A percentile compares a stretch with the other conserved stretches of the same genome.
Evolutionary conservation across 2,113 vertebrate species (phyloP).

Genomic region (Thymallus thymallus): DNA sequence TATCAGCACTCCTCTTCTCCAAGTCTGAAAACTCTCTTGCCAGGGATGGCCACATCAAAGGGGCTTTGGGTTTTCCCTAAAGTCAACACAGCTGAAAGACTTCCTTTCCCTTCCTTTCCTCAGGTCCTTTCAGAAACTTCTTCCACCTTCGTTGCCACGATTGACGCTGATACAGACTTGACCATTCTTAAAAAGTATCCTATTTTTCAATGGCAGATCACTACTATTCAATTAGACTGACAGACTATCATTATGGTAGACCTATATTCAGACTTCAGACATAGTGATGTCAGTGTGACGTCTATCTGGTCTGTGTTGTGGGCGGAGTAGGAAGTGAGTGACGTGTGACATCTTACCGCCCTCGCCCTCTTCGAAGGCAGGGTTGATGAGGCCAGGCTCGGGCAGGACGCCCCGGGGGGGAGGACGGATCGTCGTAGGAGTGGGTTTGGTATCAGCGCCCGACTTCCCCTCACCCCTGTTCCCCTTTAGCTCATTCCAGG

Average conservation of each 20-base stretch:
- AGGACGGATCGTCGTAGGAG: slow-evolving; percentile 45
- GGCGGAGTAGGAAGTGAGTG: slow-evolving; percentile 8
- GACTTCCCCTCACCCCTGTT: slow-evolving; percentile 68
- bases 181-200: background rate
- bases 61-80: slow-evolving; percentile 34
- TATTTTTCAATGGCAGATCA: background rate
- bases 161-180: slow-evolving; percentile 4
- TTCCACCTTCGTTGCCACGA: slow-evolving; percentile 14
- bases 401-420: slow-evolving; percentile 51
- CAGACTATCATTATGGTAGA: no score
- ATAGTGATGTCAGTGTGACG: background rate
- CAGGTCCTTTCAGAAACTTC: slow-evolving; percentile 26
- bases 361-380: slow-evolving; percentile 87
- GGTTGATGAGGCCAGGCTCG: slow-evolving; percentile 86
- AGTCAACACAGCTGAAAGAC: slow-evolving; percentile 32
- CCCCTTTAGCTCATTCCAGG: slow-evolving; percentile 77
- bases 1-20: background rate
- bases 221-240: background rate
- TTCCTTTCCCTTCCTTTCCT: slow-evolving; percentile 24
- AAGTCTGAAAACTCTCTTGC: slow-evolving; percentile 16
- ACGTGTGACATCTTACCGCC: slow-evolving; percentile 74
- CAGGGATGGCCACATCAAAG: slow-evolving; percentile 22
- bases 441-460: slow-evolving; percentile 65
- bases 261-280: background rate
- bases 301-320: background rate